Evolutionary conservation across 1,140 invertebrate genomes (phyloP).

Genomic region (Brachionus calyciflorus): DNA sequence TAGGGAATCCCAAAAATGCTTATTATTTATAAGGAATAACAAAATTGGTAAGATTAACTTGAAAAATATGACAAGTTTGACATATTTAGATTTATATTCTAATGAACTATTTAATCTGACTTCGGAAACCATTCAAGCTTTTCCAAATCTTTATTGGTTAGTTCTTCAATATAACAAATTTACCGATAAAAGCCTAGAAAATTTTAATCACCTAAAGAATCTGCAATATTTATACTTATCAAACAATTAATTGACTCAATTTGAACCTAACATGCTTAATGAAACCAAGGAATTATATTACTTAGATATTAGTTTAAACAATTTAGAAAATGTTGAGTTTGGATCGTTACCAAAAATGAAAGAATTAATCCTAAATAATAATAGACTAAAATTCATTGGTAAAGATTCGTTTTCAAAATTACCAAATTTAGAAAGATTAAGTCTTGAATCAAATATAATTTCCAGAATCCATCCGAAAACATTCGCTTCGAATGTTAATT

Average conservation of each 20-base stretch:
- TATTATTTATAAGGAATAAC: background rate
- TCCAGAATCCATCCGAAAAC: background rate
- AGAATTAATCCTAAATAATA: no score
- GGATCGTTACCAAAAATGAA: no score
- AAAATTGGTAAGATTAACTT: background rate
- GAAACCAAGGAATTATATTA: no score
- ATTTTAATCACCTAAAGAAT: background rate
- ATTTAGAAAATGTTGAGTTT: no score
- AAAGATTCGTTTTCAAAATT: no score
- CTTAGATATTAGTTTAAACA: no score
- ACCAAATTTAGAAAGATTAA: background rate
- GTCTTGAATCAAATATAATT: background rate
- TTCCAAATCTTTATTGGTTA: background rate
- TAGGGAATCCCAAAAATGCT: background rate
- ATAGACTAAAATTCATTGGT: no score
- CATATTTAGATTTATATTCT: background rate
- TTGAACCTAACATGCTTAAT: background rate
- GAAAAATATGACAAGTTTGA: background rate
- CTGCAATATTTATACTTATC: background rate
- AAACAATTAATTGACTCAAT: background rate
- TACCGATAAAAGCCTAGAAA: no score
- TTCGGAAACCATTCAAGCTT: background rate
- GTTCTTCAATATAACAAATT: background rate
- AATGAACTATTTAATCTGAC: background rate
- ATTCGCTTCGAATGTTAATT: background rate